A percentile compares a stretch with the other conserved stretches of the same genome.
Conservation (phyloP, 2,797 vertebrate genomes). For the Catharus ustulatus region DNA sequence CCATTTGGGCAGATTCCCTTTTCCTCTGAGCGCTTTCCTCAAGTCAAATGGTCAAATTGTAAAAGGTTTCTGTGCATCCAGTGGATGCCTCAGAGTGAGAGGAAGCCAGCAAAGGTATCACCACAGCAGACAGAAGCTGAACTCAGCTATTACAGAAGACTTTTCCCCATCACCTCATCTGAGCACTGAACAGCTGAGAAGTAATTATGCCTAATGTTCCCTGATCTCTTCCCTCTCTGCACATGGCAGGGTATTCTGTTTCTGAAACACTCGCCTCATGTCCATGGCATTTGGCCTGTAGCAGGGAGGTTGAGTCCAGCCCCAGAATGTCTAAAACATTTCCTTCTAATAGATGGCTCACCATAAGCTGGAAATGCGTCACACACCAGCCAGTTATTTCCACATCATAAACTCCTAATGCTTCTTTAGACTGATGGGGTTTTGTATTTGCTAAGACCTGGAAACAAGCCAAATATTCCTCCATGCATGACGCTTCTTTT, state of each 20-base stretch:
- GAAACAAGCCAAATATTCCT: slow-evolving; percentile 60
- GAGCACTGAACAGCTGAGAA: slow-evolving; percentile 50
- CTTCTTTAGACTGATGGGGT: slow-evolving; percentile 71
- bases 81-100: not conserved
- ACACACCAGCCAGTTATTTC: slow-evolving; percentile 75
- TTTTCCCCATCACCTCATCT: slow-evolving; percentile 52
- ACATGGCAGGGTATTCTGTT: slow-evolving; percentile 46
- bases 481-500: slow-evolving; percentile 18
- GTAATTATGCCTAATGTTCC: slow-evolving; percentile 54
- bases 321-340: slow-evolving; percentile 55
- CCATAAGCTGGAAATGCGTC: slow-evolving; percentile 65
- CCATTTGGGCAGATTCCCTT: not conserved
- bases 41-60: slow-evolving; percentile 51
- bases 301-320: slow-evolving; percentile 52
- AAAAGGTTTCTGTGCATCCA: slow-evolving; percentile 5
- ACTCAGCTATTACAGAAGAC: slow-evolving; percentile 14
- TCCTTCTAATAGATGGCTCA: slow-evolving; percentile 63
- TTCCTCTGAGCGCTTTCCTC: not conserved
- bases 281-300: slow-evolving; percentile 60
- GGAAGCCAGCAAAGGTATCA: not conserved
- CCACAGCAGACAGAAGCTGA: not conserved
- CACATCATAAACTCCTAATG: slow-evolving; percentile 80
- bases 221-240: slow-evolving; percentile 56
- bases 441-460: slow-evolving; percentile 65
- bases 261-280: slow-evolving; percentile 17